These are phyloP conservation scores for Brachypteracias leptosomus DNA, from an alignment of 2,113 vertebrate species.

Conservation along the genomic window DNA sequence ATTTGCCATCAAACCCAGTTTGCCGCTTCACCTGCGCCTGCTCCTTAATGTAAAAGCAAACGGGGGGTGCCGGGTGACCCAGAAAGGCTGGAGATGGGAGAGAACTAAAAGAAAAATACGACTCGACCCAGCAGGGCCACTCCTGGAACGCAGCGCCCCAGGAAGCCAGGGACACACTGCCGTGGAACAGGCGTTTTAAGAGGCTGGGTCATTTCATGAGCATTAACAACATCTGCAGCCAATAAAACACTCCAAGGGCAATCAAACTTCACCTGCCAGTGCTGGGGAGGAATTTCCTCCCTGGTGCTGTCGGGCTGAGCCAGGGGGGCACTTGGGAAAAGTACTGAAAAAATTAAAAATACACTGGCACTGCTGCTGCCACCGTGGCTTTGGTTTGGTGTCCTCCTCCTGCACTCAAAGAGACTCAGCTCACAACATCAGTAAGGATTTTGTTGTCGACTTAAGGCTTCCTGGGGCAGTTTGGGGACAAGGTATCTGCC, in stretches of 20 bases:
- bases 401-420: neutral
- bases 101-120: conserved; percentile 31
- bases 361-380: neutral
- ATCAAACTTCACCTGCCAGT: conserved; percentile 66
- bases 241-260: conserved; percentile 68
- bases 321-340: neutral
- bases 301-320: neutral
- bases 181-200: conserved; percentile 57
- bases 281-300: conserved; percentile 57
- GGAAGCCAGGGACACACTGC: conserved; percentile 42
- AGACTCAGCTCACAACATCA: neutral
- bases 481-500: neutral
- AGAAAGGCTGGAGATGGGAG: neutral
- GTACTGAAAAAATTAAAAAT: neutral
- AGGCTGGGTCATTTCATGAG: conserved; percentile 66
- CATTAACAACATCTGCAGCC: conserved; percentile 72
- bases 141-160: conserved; percentile 38
- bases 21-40: neutral
- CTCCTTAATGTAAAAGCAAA: neutral
- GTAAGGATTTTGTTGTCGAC: neutral
- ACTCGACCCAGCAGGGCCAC: neutral
- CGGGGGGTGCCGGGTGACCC: neutral
- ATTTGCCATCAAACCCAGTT: neutral
- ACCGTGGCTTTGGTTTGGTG: neutral
- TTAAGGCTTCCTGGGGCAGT: neutral